Evolutionary conservation across 92 coral and sea anemone genomes (phyloP), one percentile per base, ranked within the genome.

Genomic region (Micromussa lordhowensis): DNA sequence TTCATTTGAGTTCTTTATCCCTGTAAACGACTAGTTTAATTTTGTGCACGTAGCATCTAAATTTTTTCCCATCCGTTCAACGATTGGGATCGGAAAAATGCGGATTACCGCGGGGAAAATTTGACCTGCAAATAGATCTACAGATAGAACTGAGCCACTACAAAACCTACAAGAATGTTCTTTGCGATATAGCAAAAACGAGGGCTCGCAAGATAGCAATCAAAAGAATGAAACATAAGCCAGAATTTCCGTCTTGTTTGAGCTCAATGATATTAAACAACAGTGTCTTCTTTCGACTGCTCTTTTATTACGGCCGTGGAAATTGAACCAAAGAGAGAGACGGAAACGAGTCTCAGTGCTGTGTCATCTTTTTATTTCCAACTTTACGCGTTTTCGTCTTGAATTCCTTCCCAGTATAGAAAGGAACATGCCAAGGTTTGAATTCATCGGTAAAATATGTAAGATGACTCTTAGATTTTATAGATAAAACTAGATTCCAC

Each of bases 401-500:
- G 26, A 82, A 68, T 29, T 18, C 28, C 58, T 64, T 28, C 85
- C 76, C 68, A 68, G 16, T 82, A 28, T 80, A 69, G 26, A 22
- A 24, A 22, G 1, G 13, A 72, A 10, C 71, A 32, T 21, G 82
- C 61, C 82, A 58, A 19, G 31, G 83, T 57, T 80, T 31, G 53
- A 35, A 38, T 80, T 40, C 77, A 82, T 69, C 77, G 79, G 31
- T 54, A 57, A 59, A 74, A 30, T 59, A 31, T 84, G 88, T 73
- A 55, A 84, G 34, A 9, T 84, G 87, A 83, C 70, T 71, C 87
- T 54, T 35, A 72, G 87, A 55, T 84, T 35, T 84, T 53, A 53
- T 54, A 54, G 87, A 74, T 74, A 73, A 84, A 84, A 66, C 36
- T 14, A 84, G 71, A 74, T 84, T 84, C 81, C 81, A 57, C 58